phyloP scores from a whole-genome alignment of 2,888 invertebrate genomes.

The Xestia ashworthii region DNA sequence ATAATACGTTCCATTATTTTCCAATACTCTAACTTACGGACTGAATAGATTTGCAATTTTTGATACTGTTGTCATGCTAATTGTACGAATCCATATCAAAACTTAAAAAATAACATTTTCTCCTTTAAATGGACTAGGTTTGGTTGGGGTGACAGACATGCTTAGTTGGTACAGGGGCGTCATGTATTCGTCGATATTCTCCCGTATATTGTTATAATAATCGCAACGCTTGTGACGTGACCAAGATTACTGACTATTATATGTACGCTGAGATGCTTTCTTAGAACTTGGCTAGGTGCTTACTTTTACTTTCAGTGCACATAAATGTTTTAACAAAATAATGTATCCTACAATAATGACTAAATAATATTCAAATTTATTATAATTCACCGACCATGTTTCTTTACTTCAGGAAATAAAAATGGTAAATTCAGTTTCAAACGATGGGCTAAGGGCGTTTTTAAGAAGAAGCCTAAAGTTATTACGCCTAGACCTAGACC shows the following conservation, averaged over 20 bases:
- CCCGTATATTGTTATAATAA: not conserved
- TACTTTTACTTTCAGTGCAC: not conserved
- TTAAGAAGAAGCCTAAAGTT: slow-evolving; percentile 36
- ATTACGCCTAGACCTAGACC: slow-evolving; percentile 5
- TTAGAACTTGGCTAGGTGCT: not conserved
- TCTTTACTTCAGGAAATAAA: slow-evolving; percentile 25
- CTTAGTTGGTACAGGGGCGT: not conserved
- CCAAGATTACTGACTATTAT: not conserved
- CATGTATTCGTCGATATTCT: not conserved
- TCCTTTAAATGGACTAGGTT: not conserved
- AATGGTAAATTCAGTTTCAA: slow-evolving; percentile 21
- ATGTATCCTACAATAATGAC: not conserved
- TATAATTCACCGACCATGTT: slow-evolving; percentile 10
- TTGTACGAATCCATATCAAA: not conserved
- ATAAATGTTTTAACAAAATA: not conserved
- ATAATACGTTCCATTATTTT: too few species aligned
- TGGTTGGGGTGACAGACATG: not conserved
- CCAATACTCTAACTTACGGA: too few species aligned
- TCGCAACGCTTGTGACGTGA: not conserved
- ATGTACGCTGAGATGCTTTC: not conserved
- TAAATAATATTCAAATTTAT: not conserved
- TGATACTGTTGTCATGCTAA: too few species aligned
- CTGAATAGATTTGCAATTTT: too few species aligned
- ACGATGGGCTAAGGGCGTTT: slow-evolving; percentile 31
- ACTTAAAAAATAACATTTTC: not conserved